Conservation (phyloP, 2,797 vertebrate genomes). For the Heterohyrax brucei region DNA sequence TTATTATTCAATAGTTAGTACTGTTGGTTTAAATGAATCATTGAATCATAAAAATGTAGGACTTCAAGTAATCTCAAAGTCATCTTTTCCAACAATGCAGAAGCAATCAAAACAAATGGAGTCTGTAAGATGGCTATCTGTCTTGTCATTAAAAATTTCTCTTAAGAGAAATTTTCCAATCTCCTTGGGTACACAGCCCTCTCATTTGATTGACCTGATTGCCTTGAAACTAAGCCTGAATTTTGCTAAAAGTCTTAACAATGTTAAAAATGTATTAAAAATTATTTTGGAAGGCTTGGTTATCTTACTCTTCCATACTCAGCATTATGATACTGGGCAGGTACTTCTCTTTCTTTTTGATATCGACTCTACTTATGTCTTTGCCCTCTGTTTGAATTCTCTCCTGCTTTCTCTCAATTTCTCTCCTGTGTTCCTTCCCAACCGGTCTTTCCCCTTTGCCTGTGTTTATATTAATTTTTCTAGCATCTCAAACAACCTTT, state of each 20-base stretch:
- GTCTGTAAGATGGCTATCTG: slow-evolving; percentile 79
- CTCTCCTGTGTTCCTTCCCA: background rate
- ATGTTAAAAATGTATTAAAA: slow-evolving; percentile 11
- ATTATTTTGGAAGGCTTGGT: background rate
- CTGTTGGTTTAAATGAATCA: slow-evolving; percentile 77
- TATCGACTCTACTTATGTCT: background rate
- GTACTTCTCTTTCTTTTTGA: background rate
- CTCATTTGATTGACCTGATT: slow-evolving; percentile 74
- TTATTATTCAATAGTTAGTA: slow-evolving; percentile 72
- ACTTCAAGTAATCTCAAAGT: slow-evolving; percentile 81
- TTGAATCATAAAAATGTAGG: slow-evolving; percentile 76
- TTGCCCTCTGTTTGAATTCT: background rate
- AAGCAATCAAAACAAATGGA: slow-evolving; percentile 83
- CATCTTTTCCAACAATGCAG: slow-evolving; percentile 82
- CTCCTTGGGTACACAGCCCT: slow-evolving; percentile 58
- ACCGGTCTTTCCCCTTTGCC: background rate
- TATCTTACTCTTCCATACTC: background rate
- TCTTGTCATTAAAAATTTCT: slow-evolving; percentile 82
- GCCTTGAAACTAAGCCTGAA: slow-evolving; percentile 56
- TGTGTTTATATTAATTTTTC: background rate
- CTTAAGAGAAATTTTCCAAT: slow-evolving; percentile 78
- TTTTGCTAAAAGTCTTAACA: slow-evolving; percentile 32
- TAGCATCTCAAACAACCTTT: background rate
- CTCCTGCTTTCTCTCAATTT: background rate
- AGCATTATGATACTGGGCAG: background rate